A percentile compares a stretch with the other conserved stretches of the same genome.
Conservation (phyloP, 2,113 vertebrate genomes). For the Columba janthina region DNA sequence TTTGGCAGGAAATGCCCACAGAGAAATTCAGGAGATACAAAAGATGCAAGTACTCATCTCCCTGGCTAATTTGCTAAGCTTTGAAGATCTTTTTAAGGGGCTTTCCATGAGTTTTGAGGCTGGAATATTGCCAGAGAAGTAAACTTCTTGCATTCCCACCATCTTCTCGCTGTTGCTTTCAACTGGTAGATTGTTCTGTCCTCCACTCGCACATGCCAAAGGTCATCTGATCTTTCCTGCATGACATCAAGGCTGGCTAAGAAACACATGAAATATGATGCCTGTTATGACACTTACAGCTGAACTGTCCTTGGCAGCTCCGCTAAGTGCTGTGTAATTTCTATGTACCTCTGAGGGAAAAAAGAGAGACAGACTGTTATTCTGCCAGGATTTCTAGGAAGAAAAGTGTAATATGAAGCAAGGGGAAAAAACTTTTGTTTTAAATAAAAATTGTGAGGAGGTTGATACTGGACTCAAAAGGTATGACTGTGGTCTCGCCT, state of each 20-base stretch:
- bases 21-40: background rate
- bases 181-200: background rate
- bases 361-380: background rate
- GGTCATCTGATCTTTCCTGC: conserved; percentile 7
- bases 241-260: background rate
- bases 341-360: conserved; percentile 79
- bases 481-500: background rate
- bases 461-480: background rate
- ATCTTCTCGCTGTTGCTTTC: background rate
- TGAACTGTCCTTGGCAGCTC: conserved; percentile 81
- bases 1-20: background rate
- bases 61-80: background rate
- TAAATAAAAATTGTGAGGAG: background rate
- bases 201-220: background rate
- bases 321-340: conserved; percentile 80
- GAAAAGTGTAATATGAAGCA: background rate
- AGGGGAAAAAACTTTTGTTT: background rate
- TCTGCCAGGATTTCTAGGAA: conserved; percentile 2
- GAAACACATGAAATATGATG: conserved; percentile 22
- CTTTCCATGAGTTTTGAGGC: background rate
- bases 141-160: background rate
- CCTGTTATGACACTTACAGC: conserved; percentile 83
- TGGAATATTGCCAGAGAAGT: background rate
- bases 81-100: background rate
- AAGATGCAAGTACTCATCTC: background rate